Evolutionary conservation across 2,888 invertebrate species (phyloP).

Genomic region (Malthinus flaveolus): DNA sequence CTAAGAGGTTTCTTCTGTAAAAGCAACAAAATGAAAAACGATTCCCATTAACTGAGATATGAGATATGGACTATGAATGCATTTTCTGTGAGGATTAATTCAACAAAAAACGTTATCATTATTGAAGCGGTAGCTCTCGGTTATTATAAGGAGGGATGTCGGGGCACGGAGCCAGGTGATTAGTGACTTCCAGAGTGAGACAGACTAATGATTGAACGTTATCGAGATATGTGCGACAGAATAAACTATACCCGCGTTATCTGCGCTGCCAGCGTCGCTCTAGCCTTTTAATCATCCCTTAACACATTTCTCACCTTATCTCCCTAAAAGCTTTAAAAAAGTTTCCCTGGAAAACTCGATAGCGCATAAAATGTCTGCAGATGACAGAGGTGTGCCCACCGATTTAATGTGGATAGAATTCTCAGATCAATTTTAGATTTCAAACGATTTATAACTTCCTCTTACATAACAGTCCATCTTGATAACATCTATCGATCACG

Average conservation of each 20-base stretch:
- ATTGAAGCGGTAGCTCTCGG: slow-evolving; percentile 41
- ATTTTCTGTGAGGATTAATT: slow-evolving; percentile 53
- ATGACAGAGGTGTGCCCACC: slow-evolving; percentile 51
- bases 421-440: slow-evolving; percentile 56
- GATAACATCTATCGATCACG: slow-evolving; percentile 55
- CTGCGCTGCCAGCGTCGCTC: slow-evolving; percentile 49
- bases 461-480: slow-evolving; percentile 46
- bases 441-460: slow-evolving; percentile 57
- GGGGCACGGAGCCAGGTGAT: slow-evolving; percentile 47
- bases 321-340: slow-evolving; percentile 37
- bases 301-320: slow-evolving; percentile 51
- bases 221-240: slow-evolving; percentile 50
- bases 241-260: slow-evolving; percentile 48
- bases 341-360: slow-evolving; percentile 37
- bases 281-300: slow-evolving; percentile 54
- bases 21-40: slow-evolving; percentile 50
- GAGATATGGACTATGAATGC: slow-evolving; percentile 55
- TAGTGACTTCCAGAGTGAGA: slow-evolving; percentile 48
- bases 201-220: slow-evolving; percentile 50
- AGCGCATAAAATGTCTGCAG: slow-evolving; percentile 41
- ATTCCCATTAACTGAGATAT: slow-evolving; percentile 52
- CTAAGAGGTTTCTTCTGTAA: slow-evolving; percentile 31
- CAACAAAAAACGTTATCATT: slow-evolving; percentile 49
- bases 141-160: slow-evolving; percentile 38
- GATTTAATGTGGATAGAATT: slow-evolving; percentile 53